These are phyloP conservation scores for Ernsta delagoae DNA, from an alignment of 2,888 invertebrate species.

Conservation along the genomic window DNA sequence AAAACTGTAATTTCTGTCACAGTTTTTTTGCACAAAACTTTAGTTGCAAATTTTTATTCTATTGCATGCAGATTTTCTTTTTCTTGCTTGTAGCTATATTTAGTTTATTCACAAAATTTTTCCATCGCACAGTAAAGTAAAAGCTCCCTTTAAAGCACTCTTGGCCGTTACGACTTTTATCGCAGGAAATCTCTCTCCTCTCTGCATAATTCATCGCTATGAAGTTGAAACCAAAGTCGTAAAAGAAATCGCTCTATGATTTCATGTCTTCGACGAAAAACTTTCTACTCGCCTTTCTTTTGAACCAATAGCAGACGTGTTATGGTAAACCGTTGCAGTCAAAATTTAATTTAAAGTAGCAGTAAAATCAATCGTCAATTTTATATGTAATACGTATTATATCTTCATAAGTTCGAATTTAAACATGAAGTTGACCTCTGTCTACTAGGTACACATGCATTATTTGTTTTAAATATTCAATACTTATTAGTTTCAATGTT, in stretches of 20 bases:
- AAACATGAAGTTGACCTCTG: background rate
- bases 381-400: too few species aligned
- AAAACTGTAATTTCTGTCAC: too few species aligned
- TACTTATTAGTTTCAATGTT: background rate
- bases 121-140: conserved; percentile 54
- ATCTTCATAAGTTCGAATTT: background rate
- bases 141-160: conserved; percentile 78
- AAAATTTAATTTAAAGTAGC: background rate
- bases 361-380: too few species aligned
- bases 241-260: conserved; percentile 85
- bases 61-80: conserved; percentile 12
- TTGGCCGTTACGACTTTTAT: conserved; percentile 82
- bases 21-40: too few species aligned
- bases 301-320: conserved; percentile 61
- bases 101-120: conserved; percentile 18
- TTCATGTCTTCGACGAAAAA: conserved; percentile 80
- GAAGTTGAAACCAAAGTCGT: conserved; percentile 83
- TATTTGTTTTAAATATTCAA: too few species aligned
- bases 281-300: conserved; percentile 77
- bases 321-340: conserved; percentile 30
- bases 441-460: background rate
- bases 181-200: conserved; percentile 81
- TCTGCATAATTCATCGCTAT: conserved; percentile 84
- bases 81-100: background rate
- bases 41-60: background rate